Evolutionary conservation across 2,888 invertebrate genomes (phyloP), one percentile per base, ranked within the genome.

Genomic region (Megamerina dolium): DNA sequence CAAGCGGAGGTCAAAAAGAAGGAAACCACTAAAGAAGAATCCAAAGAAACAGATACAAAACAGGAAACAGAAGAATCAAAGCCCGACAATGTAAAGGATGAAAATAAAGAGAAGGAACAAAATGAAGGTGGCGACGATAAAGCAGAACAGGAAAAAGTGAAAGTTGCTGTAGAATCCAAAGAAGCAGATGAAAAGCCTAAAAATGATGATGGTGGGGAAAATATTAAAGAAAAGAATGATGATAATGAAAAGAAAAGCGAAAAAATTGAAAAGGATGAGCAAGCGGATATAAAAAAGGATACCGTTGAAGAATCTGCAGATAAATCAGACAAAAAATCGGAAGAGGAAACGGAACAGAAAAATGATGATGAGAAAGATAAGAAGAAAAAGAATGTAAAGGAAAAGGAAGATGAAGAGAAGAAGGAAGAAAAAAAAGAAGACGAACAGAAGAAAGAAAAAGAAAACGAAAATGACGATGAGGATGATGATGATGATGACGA

Each of bases 391-490:
- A 23, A 6, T 19, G 20, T 2, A n/a, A 19, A 34, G 9, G 30
- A 46, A 35, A 40, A 41, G 40, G 50, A 45, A 31, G 34, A 42
- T n/a, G 35, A 41, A 16, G 27, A 47, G 43, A 21, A 33, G 14
- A 8, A 26, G 2, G 6, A 20, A 37, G 21, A 10, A 18, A 27
- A 34, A 31, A 32, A 30, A 33, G 9, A 4, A 12, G 32, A 32
- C 13, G 14, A 3, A 16, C 10, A 3, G 13, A 17, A 10, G 17
- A 14, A 32, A 16, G n/a, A n/a, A n/a, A 32, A 32, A 32, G 17
- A 14, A 3, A 5, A 16, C 2, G n/a, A 32, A 6, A 23, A 6
- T 23, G 23, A 23, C 6, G 6, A 6, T 8, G 10, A 23, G 23
- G 6, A 6, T 23, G 23, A 13, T 16, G 17, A 17, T 16, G 6